Evolutionary conservation across 2,888 invertebrate species (phyloP), one percentile per base, ranked within the genome.

Genomic region (Drosophila percnosoma): DNA sequence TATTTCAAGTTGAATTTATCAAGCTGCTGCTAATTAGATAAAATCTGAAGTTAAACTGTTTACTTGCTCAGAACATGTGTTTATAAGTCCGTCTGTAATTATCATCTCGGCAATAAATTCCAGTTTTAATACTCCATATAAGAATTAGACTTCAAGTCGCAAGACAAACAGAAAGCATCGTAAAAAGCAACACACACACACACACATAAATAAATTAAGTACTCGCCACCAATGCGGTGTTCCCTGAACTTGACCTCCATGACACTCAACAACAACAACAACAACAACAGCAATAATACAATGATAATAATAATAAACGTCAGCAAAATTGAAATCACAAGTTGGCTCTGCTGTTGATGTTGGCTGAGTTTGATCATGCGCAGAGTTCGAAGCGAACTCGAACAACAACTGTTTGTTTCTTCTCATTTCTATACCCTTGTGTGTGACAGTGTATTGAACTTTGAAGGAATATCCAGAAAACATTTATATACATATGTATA

Each of bases 231-330:
- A 61, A 65, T 33, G 42, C 48, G 77, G 82, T 82, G 70, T 83
- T 85, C 80, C 87, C 87, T 89, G 87, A 89, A 88, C 87, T 89
- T 88, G 89, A 88, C 89, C 89, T 83, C 70, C 74, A 73, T 54
- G 75, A 53, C 67, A 71, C 63, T 62, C 59, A 55, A 45, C 55
- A 34, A n/a, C 42, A 51, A 27, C 31, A 51, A 27, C 31, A 60
- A 49, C 34, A 51, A 27, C 31, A 60, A 49, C 34, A 53, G 33
- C 27, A 60, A 45, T 21, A 45, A 45, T 4, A 42, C 11, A 33
- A 3, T 13, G 21, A 42, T 21, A 42, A 6, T 38, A 18, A 36
- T 18, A 36, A 38, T 4, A 34, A 67, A 76, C 55, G 67, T 63
- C 76, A 61, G 61, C 68, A 64, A 24, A 45, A 36, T 51, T 53